Base-by-base conservation (phyloP, 2,113 vertebrate genomes). In the Silurus asotus region DNA sequence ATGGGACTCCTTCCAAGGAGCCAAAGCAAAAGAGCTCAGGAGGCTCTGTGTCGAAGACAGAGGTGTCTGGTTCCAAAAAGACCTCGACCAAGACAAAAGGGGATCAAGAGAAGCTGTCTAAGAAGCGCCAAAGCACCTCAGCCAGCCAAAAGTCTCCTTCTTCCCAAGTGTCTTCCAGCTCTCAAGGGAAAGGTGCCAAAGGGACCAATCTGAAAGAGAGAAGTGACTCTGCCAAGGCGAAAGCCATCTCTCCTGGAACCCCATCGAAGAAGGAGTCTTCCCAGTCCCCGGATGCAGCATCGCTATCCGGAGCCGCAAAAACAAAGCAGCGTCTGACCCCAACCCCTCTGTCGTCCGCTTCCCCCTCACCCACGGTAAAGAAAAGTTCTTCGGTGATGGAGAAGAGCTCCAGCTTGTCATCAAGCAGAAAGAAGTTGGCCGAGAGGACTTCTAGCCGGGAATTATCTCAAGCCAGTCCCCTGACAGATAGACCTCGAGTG, bases 371-470 rank as follows among this genome's bases (percentile, higher is more conserved):
- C 51, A 95, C 95, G 6, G 91, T 94, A 45, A 97, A 94, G 92
- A 92, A 96, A 87, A 89, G 90, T 0, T 90, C 93, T 0, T 90
- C 93, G 25, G 89, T 91, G 23, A 37, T 93, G 4, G 91, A 94
- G 20, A 96, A 93, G 84, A 94, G 80, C 88, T 74, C 92, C 37
- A 74, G 67, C 69, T 53, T 84, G 6, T 49, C 86, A 0, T 90
- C 93, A 1, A 93, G 93, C 83, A 96, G 95, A 89, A 96, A 93
- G 87, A 94, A 95, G 88, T 93, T 96, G 90, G 93, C 96, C 0
- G 98, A 99, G 8, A 92, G 94, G 89, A 97, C 95, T 92, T 94
- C 90, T 87, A 97, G 96, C 91, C 92, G 96, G 88, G 97, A 99
- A 88, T 96, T 95, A 48, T 94, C 96, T 80, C 95, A 96, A 90